Conservation (phyloP, 1,140 invertebrate genomes). For the Ceratina australensis region DNA sequence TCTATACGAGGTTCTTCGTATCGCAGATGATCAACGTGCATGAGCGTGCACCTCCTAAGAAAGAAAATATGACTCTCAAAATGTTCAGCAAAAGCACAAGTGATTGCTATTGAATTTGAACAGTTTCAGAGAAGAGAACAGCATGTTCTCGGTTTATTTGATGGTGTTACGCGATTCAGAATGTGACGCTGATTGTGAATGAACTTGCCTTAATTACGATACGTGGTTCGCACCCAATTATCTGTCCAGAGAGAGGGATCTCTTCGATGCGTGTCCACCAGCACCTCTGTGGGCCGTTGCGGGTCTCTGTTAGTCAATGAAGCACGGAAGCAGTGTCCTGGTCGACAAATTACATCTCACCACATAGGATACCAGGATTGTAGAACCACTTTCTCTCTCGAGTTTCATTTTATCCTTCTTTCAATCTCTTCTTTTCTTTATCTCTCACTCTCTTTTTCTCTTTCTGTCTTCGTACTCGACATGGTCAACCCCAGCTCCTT, state of each 20-base stretch:
- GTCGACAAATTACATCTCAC: conserved; percentile 62
- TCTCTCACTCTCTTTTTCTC: conserved; percentile 4
- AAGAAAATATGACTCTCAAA: conserved; percentile 63
- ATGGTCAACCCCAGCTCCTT: conserved; percentile 46
- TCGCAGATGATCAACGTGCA: conserved; percentile 31
- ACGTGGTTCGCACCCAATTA: conserved; percentile 21
- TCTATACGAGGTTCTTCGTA: conserved; percentile 41
- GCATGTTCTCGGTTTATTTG: conserved; percentile 27
- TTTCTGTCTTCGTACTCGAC: conserved; percentile 25
- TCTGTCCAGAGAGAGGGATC: conserved; percentile 25
- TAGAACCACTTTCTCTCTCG: conserved; percentile 29
- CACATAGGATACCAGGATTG: conserved; percentile 39
- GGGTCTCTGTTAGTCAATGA: conserved; percentile 16
- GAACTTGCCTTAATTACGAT: conserved; percentile 42
- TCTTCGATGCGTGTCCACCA: neutral
- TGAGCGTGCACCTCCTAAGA: conserved; percentile 54
- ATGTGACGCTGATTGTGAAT: conserved; percentile 31
- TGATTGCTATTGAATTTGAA: conserved; percentile 14
- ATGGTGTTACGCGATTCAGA: conserved; percentile 23
- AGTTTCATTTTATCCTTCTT: conserved; percentile 1
- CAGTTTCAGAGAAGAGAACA: conserved; percentile 9
- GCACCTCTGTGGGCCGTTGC: conserved; percentile 12
- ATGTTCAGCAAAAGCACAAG: conserved; percentile 24
- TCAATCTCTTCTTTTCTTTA: neutral
- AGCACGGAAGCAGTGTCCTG: conserved; percentile 32